Evolutionary conservation across 2,113 vertebrate genomes (phyloP).

Genomic region (Laticauda colubrina): DNA sequence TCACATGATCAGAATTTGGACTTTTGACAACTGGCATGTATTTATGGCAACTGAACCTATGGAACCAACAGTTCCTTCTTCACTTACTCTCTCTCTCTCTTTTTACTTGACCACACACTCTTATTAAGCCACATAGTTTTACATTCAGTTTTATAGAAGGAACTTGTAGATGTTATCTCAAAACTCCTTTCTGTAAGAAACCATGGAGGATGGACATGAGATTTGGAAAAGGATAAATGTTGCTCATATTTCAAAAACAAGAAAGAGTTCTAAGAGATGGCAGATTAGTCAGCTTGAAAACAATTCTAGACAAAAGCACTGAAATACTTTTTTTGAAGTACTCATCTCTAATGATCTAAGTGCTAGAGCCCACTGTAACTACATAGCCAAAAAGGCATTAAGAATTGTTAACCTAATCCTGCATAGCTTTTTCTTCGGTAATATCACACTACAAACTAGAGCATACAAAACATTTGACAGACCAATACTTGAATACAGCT

Average conservation of each 20-base stretch:
- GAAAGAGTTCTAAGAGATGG: not conserved
- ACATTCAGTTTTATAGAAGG: not conserved
- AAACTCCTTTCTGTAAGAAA: not conserved
- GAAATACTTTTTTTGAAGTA: too few species aligned
- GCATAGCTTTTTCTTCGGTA: too few species aligned
- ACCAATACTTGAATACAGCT: too few species aligned
- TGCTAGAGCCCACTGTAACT: too few species aligned
- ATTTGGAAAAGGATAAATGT: not conserved
- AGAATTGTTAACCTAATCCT: too few species aligned
- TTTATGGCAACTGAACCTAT: not conserved
- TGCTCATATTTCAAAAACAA: not conserved
- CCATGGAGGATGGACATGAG: not conserved
- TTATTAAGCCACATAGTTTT: not conserved
- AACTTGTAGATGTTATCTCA: too few species aligned
- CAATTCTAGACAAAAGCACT: not conserved
- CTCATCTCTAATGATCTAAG: too few species aligned
- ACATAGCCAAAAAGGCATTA: too few species aligned
- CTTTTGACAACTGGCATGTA: too few species aligned
- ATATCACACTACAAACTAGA: too few species aligned
- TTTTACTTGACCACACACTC: not conserved
- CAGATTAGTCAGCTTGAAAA: not conserved
- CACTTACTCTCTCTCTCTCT: not conserved
- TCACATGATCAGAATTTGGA: too few species aligned
- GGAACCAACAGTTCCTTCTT: not conserved
- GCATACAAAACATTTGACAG: too few species aligned